Evolutionary conservation across 1,140 invertebrate species (phyloP), one percentile per base, ranked within the genome.

Genomic region (Nymphalis io): DNA sequence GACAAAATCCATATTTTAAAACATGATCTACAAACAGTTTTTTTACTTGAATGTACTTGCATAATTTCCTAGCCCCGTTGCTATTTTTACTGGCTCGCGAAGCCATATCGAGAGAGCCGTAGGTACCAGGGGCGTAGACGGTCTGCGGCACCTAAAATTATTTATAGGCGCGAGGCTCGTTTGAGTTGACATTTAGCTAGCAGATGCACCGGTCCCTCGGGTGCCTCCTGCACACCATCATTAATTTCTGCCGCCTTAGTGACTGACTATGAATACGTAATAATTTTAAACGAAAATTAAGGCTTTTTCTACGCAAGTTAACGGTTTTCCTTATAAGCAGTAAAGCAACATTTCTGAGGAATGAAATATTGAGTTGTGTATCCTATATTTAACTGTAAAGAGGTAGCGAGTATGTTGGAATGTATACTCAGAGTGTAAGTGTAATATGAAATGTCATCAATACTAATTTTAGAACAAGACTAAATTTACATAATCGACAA

Each of bases 181-280:
- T 81, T 76, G 74, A 77, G 76, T 88, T 91, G 89, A 88, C 89
- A 91, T 91, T 91, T 91, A 89, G 83, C 68, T 84, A 72, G 84
- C 88, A 88, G 87, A 89, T 89, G 87, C 85, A 87, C 81, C 82
- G 77, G 76, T 79, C 81, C 78, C 81, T 63, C 76, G 77, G 76
- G 78, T 78, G 72, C 77, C 75, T 81, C 73, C 72, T 80, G 75
- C 74, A 74, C 75, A 78, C 83, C 79, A 80, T 84, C 83, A 86
- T 89, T 87, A 87, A 88, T 89, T 85, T 83, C 83, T 87, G 80
- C 83, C 72, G 76, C 80, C 85, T 79, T 84, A 68, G 78, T 85
- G 85, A 82, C 79, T 79, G 71, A 74, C 80, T 80, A 74, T 82
- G 80, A 79, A 83, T 83, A 76, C 73, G 76, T 81, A 84, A 80